Base-by-base conservation (phyloP, 2,888 invertebrate genomes). In the Tipula confusa region DNA sequence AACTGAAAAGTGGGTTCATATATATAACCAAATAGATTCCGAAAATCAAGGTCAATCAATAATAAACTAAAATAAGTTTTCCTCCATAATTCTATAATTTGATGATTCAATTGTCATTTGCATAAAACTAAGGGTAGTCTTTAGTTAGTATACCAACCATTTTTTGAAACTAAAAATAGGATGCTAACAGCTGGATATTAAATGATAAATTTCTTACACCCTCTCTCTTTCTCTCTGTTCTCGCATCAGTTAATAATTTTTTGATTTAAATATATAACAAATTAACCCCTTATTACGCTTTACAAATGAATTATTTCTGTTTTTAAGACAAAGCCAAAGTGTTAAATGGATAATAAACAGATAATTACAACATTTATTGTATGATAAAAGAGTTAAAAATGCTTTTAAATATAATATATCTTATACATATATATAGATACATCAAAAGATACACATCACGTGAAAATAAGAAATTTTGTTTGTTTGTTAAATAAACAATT, bases 401-500 rank as follows among this genome's bases (percentile, higher is more conserved):
- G 9, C 24, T 24, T 64, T 24, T 64, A 24, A 9, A 64, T 15
- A 64, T 2, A 18, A 18, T 13, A 38, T 48, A 18, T 5, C n/a
- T 48, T 48, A 64, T 64, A 64, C 2, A 11, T 33, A 33, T 33
- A 33, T 33, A 33, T 0, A 64, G 64, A 24, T 64, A 64, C 64
- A 64, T 64, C 64, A 64, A 64, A 64, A 64, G 64, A 64, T 64
- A 64, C 24, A 64, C 64, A 64, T 64, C 64, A 64, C 24, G 64
- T 18, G 7, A 24, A 64, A 64, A 24, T 1, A 24, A 24, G 24
- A 11, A 64, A 64, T 24, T 9, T 64, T 64, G 64, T 64, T 64
- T 64, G 64, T 64, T 64, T 64, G 64, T 24, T 64, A 24, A 64
- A 64, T 64, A 64, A 64, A 64, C 24, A 64, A 64, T 64, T 18